Evolutionary conservation across 2,888 invertebrate genomes (phyloP), one percentile per base, ranked within the genome.

Genomic region (Sminthurides aquaticus): DNA sequence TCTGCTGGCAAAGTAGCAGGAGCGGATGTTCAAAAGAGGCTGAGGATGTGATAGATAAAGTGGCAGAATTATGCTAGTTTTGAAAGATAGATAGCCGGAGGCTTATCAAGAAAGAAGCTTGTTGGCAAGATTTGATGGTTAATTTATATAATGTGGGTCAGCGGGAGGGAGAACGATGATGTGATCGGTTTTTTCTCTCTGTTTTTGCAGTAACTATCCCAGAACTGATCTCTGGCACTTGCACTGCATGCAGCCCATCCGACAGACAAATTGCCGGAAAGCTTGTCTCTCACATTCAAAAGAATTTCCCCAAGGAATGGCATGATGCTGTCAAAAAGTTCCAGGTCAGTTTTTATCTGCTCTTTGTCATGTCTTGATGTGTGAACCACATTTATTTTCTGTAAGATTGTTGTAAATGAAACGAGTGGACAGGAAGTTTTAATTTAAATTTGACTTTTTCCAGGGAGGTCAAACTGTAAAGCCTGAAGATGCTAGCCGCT

Each of bases 261-360:
- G 71, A 72, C 60, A 67, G 70, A 65, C 69, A 69, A 62, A 69
- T 69, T 61, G 72, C 74, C 65, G 74, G 74, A 49, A 70, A 69
- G 55, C 67, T 74, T 34, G 74, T 74, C 22, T 62, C 68, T 56
- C 70, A 70, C 69, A 72, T 74, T 62, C 74, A 74, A 62, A 71
- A 74, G 62, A 72, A 73, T 64, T 74, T 69, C 65, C 74, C 74
- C 58, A 70, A 71, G 66, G 72, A 74, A 65, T 74, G 74, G 74
- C 69, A 71, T 60, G 72, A 71, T 68, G 71, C 74, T 55, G 68
- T 74, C 34, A 68, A 67, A 67, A 74, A 74, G 67, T 74, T 71
- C 69, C 71, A 72, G 69, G 72, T 74, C 58, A 69, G 70, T 34
- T 49, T n/a, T n/a, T n/a, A n/a, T n/a, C 22, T 11, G 1, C 20